These are phyloP conservation scores for Cynocephalus volans DNA, from an alignment of 2,113 vertebrate genomes.

Conservation along the genomic window DNA sequence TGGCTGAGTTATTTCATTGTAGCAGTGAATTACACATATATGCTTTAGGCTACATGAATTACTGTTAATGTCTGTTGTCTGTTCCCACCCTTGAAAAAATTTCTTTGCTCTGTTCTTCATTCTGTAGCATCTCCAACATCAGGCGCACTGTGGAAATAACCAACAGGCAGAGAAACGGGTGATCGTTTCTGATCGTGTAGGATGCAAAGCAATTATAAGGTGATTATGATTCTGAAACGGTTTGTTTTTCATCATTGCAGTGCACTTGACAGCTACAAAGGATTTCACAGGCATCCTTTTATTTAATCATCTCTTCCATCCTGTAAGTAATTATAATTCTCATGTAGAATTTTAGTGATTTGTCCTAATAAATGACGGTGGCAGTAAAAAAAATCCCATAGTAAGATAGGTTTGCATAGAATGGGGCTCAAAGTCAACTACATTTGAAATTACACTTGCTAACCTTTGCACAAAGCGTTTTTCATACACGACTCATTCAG, in stretches of 20 bases:
- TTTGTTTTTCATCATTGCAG: neutral
- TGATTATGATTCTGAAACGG: neutral
- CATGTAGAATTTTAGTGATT: constrained; percentile 29
- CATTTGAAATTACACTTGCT: neutral
- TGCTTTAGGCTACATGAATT: constrained; percentile 29
- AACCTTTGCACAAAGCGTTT: neutral
- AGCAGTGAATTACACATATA: constrained; percentile 41
- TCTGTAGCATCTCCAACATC: neutral
- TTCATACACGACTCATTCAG: neutral
- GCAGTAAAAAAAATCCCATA: neutral
- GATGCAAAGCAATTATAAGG: neutral
- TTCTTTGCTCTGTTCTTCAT: neutral
- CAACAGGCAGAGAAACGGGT: neutral
- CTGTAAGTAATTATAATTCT: constrained; percentile 43
- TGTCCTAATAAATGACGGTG: constrained; percentile 33
- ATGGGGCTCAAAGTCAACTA: neutral
- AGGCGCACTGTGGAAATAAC: neutral
- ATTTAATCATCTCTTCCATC: constrained; percentile 12
- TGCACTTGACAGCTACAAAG: neutral
- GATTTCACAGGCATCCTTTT: neutral
- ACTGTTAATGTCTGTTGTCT: neutral
- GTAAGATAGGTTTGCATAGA: neutral
- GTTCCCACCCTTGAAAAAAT: neutral
- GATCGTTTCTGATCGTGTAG: neutral
- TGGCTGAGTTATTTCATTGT: constrained; percentile 56